phyloP scores from a whole-genome alignment of 2,888 invertebrate genomes.

The Physocephala rufipes region DNA sequence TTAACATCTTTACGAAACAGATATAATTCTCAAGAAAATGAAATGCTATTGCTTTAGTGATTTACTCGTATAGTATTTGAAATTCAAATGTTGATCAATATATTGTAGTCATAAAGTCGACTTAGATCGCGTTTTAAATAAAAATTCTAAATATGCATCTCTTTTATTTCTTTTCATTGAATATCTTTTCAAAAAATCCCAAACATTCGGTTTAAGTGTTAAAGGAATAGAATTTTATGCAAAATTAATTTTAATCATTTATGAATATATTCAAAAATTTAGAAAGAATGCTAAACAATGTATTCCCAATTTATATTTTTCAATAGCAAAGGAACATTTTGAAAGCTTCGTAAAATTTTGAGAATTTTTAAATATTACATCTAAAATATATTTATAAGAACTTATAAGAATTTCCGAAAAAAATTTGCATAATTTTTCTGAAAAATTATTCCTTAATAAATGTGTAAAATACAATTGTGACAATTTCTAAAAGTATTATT shows the following conservation, averaged over 20 bases:
- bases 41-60: too few species aligned
- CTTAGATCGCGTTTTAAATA: too few species aligned
- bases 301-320: slow-evolving; percentile 24
- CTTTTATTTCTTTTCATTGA: neutral
- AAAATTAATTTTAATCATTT: neutral
- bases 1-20: neutral
- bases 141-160: neutral
- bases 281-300: slow-evolving; percentile 17
- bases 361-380: slow-evolving; percentile 41
- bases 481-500: slow-evolving; percentile 52
- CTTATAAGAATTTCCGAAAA: slow-evolving; percentile 33
- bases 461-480: slow-evolving; percentile 45
- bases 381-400: slow-evolving; percentile 37
- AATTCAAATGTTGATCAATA: too few species aligned
- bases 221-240: neutral
- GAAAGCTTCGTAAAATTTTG: slow-evolving; percentile 5
- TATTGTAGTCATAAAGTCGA: too few species aligned
- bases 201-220: neutral
- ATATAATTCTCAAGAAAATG: too few species aligned
- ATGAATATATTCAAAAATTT: slow-evolving; percentile 17
- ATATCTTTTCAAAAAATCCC: neutral
- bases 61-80: too few species aligned
- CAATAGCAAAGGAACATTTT: neutral
- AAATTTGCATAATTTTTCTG: slow-evolving; percentile 32
- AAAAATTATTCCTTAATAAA: slow-evolving; percentile 10